These are phyloP conservation scores for Babyrousa celebensis DNA, from an alignment of 2,797 vertebrate species.

Conservation along the genomic window DNA sequence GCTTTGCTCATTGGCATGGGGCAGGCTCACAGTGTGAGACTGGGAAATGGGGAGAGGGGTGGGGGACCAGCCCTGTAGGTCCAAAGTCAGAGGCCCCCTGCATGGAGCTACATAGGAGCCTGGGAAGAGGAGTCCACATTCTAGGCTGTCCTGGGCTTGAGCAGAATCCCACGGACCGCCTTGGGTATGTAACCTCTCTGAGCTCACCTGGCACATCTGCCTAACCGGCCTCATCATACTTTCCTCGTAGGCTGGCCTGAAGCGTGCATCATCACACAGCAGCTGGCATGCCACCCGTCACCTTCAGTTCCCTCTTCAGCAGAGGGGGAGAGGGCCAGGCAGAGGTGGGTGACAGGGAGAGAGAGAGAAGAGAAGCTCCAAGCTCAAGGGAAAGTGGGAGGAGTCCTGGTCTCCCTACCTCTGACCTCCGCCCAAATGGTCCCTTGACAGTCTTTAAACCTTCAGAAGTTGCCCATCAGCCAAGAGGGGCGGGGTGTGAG, in stretches of 20 bases:
- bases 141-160: not conserved
- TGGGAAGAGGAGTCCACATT: not conserved
- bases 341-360: not conserved
- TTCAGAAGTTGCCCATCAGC: slow-evolving; percentile 84
- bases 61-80: accelerated
- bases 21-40: not conserved
- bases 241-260: not conserved
- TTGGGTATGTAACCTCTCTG: slow-evolving; percentile 9
- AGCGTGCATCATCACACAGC: not conserved
- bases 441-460: slow-evolving; percentile 77
- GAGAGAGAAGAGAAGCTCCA: not conserved
- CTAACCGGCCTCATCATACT: not conserved
- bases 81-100: not conserved
- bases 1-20: not conserved
- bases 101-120: not conserved
- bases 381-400: slow-evolving; percentile 36
- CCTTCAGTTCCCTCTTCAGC: not conserved
- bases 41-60: not conserved
- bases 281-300: not conserved
- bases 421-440: not conserved
- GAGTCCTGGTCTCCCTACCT: not conserved
- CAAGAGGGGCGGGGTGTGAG: slow-evolving; percentile 57
- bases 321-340: not conserved
- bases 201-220: not conserved
- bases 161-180: not conserved